Conservation (phyloP, 2,113 vertebrate genomes). For the Hypanus sabinus region DNA sequence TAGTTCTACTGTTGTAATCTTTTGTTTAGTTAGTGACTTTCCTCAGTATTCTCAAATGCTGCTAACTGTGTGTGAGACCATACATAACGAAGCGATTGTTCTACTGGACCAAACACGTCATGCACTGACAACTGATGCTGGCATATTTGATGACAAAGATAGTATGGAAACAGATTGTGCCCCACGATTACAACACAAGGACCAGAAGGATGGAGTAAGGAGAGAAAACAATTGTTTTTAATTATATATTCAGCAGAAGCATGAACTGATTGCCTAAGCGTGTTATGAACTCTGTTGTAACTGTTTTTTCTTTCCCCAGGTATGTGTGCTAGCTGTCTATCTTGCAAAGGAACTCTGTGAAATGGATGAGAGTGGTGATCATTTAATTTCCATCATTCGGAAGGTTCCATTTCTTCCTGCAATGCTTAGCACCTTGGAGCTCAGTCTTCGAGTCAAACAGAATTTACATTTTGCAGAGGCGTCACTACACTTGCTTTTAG, state of each 20-base stretch:
- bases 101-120: slow-evolving; percentile 81
- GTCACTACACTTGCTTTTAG: slow-evolving; percentile 81
- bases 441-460: slow-evolving; percentile 82
- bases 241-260: background rate
- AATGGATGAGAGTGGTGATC: slow-evolving; percentile 80
- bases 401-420: slow-evolving; percentile 80
- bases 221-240: background rate
- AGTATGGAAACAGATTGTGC: slow-evolving; percentile 87
- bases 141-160: slow-evolving; percentile 72
- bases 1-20: background rate
- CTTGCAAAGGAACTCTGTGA: slow-evolving; percentile 90
- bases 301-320: slow-evolving; percentile 54
- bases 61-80: slow-evolving; percentile 79
- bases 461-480: slow-evolving; percentile 94
- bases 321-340: slow-evolving; percentile 86
- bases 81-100: slow-evolving; percentile 77
- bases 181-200: slow-evolving; percentile 69
- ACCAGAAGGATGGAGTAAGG: slow-evolving; percentile 85
- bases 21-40: slow-evolving; percentile 70
- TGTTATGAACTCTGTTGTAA: background rate
- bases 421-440: slow-evolving; percentile 76
- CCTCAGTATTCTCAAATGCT: slow-evolving; percentile 90
- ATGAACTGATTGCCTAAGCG: background rate
- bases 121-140: slow-evolving; percentile 47
- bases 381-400: slow-evolving; percentile 79